Conservation (phyloP, 2,797 vertebrate species). For the Crocodylus rhombifer region DNA sequence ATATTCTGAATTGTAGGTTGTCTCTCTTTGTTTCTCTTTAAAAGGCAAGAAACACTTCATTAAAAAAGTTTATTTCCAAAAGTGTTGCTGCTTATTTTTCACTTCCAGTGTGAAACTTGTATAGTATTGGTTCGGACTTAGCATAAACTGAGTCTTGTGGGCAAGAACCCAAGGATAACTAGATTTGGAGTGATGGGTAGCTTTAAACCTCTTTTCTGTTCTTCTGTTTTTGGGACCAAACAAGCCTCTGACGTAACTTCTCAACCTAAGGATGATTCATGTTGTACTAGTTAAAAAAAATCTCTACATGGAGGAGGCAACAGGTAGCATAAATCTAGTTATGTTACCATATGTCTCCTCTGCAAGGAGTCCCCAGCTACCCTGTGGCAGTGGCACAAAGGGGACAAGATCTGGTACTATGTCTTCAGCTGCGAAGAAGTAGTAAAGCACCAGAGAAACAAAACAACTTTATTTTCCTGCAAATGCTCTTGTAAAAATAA, state of each 20-base stretch:
- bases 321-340: not conserved
- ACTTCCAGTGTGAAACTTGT: not conserved
- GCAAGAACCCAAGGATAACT: not conserved
- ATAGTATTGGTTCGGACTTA: no score
- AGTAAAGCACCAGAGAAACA: not conserved
- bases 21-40: not conserved
- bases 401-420: not conserved
- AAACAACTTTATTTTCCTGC: not conserved
- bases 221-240: not conserved
- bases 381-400: not conserved
- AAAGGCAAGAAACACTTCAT: not conserved
- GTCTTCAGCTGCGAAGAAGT: not conserved
- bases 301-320: not conserved
- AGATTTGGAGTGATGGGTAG: not conserved
- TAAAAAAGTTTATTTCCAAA: not conserved
- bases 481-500: not conserved
- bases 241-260: not conserved
- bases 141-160: no score
- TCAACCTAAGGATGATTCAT: not conserved
- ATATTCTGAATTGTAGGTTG: not conserved
- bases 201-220: not conserved
- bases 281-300: not conserved
- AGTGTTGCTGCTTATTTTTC: not conserved
- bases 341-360: not conserved
- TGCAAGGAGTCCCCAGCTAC: not conserved